A percentile compares a stretch with the other conserved stretches of the same genome.
phyloP scores from a whole-genome alignment of 2,888 invertebrate species.

The Plebejus anna region DNA sequence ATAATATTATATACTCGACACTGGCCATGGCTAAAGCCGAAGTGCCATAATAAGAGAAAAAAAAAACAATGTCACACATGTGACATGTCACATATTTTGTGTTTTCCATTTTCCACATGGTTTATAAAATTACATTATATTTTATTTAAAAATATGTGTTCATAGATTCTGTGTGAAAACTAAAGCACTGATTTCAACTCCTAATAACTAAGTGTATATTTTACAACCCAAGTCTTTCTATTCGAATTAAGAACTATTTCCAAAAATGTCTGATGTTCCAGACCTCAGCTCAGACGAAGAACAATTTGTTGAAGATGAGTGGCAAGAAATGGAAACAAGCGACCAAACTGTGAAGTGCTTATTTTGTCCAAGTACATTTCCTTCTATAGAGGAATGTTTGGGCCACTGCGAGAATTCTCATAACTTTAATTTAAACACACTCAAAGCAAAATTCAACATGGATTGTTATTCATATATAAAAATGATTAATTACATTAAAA shows the following conservation, averaged over 20 bases:
- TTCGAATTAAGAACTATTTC: neutral
- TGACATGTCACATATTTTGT: conserved; percentile 7
- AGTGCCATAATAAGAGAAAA: too few species aligned
- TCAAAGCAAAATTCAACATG: conserved; percentile 86
- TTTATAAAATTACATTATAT: conserved; percentile 32
- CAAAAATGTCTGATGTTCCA: conserved; percentile 66
- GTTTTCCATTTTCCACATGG: conserved; percentile 44
- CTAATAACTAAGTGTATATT: neutral
- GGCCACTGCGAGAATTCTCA: conserved; percentile 84
- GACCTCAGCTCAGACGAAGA: conserved; percentile 76
- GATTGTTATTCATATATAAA: conserved; percentile 91
- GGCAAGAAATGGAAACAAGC: conserved; percentile 73
- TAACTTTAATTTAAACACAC: conserved; percentile 81
- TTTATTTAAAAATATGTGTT: neutral
- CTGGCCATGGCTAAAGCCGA: too few species aligned
- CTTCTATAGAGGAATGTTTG: conserved; percentile 82
- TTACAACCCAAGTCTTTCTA: neutral
- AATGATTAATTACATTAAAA: conserved; percentile 88
- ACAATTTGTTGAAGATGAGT: conserved; percentile 70
- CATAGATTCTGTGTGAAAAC: neutral
- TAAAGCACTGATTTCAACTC: neutral
- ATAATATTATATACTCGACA: too few species aligned
- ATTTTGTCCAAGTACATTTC: conserved; percentile 83
- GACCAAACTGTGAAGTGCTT: conserved; percentile 80
- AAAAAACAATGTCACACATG: conserved; percentile 27